phyloP scores from a whole-genome alignment of 2,888 invertebrate genomes.

The Aricia artaxerxes region DNA sequence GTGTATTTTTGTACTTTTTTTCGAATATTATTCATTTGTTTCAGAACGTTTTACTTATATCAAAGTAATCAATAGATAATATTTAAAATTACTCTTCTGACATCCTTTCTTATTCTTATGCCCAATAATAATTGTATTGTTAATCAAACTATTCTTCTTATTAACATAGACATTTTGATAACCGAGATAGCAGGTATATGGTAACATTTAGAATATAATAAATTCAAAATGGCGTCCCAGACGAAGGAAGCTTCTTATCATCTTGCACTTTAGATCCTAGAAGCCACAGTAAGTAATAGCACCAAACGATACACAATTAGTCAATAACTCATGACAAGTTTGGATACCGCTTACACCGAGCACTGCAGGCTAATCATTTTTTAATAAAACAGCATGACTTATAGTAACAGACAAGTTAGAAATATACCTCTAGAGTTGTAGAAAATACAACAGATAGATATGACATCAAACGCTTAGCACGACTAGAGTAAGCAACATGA shows the following conservation, averaged over 20 bases:
- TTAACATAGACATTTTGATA: constrained; percentile 7
- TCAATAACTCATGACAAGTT: background rate
- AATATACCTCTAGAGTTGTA: background rate
- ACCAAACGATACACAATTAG: background rate
- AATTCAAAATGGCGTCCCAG: constrained; percentile 6
- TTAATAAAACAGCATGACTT: constrained; percentile 22
- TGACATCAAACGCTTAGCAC: constrained; percentile 30
- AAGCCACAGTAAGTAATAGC: constrained; percentile 13
- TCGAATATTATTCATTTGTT: background rate
- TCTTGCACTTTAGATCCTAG: constrained; percentile 30
- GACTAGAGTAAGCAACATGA: constrained; percentile 26
- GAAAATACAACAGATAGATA: constrained; percentile 4
- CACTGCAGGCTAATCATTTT: constrained; percentile 5
- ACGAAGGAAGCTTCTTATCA: constrained; percentile 34
- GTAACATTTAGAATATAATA: background rate
- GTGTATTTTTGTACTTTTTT: background rate
- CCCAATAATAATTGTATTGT: background rate
- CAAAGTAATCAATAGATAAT: constrained; percentile 22
- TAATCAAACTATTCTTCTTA: background rate
- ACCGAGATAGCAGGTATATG: background rate
- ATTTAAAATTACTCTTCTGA: background rate
- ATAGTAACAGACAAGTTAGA: background rate
- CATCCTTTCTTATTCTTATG: background rate
- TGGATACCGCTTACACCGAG: constrained; percentile 17
- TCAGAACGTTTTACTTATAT: constrained; percentile 1